Base-by-base conservation (phyloP, 1,140 invertebrate species). In the Zaprionus nigranus region DNA sequence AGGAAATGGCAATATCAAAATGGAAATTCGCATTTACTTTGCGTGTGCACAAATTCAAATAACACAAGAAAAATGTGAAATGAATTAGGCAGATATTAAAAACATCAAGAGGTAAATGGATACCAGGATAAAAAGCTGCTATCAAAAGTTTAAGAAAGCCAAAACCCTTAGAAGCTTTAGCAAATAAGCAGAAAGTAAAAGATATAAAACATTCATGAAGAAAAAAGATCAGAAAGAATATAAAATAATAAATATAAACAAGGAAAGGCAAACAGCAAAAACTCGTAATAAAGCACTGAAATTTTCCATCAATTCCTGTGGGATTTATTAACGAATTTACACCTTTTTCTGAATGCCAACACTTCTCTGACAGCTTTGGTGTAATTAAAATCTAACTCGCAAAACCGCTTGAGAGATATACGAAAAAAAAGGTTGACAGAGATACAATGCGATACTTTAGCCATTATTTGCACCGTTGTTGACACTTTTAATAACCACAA, bases 401-500 rank as follows among this genome's bases (percentile, higher is more conserved):
- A 54, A 64, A 49, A 46, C 63, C 36, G 26, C 53, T 49, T 66
- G 53, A 62, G 11, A 17, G n/a, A 20, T 15, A 15, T 13, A 53
- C 24, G 11, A 26, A 20, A 6, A 13, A n/a, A 54, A 15, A 34
- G 13, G 11, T 9, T n/a, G 15, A 34, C n/a, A 11, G 30, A 9
- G 11, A 40, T n/a, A 17, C 13, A 36, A 30, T 22, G 46, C 13
- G 62, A 65, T 66, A 59, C 51, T 78, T 66, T 79, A 54, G 73
- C 79, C 78, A 71, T 84, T 87, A 87, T 87, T 84, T 81, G 84
- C 81, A 88, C 75, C 81, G 68, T 60, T 84, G 73, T 64, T 84
- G 85, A 90, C 85, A 88, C 78, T 81, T 84, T 88, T 87, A 78
- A 87, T 88, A 87, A 88, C 84, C 84, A 74, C 84, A 81, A 76